Evolutionary conservation across 2,888 invertebrate genomes (phyloP).

Genomic region (Patella caerulea): DNA sequence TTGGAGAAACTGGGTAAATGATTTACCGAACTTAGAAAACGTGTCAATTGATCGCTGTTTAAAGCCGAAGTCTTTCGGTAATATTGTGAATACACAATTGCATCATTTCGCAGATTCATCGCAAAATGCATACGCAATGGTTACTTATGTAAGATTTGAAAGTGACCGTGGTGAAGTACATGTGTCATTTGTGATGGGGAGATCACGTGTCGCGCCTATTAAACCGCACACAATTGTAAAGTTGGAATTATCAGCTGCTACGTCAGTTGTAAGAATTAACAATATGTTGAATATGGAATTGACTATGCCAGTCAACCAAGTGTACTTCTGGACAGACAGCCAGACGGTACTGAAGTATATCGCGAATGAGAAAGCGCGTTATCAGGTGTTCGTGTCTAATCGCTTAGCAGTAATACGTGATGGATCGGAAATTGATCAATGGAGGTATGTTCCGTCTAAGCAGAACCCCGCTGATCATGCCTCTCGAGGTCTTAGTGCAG

Average conservation of each 20-base stretch:
- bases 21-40: conserved; percentile 9
- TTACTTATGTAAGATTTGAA: conserved; percentile 6
- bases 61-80: neutral
- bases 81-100: conserved; percentile 1
- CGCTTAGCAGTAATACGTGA: conserved; percentile 44
- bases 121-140: neutral
- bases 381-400: conserved; percentile 49
- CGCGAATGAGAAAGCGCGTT: conserved; percentile 39
- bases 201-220: conserved; percentile 33
- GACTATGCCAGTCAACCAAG: neutral
- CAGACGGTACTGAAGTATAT: conserved; percentile 44
- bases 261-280: conserved; percentile 38
- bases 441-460: conserved; percentile 38
- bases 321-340: conserved; percentile 44
- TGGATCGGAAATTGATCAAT: conserved; percentile 34
- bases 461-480: conserved; percentile 47
- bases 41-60: neutral
- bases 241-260: conserved; percentile 39
- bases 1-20: conserved; percentile 17
- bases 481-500: conserved; percentile 34
- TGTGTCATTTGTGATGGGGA: conserved; percentile 24
- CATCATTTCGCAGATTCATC: conserved; percentile 21
- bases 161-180: conserved; percentile 8
- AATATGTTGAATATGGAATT: conserved; percentile 32
- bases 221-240: conserved; percentile 36